A percentile compares a stretch with the other conserved stretches of the same genome.
phyloP scores from a whole-genome alignment of 2,113 vertebrate genomes.

The Cranoglanis bouderius region DNA sequence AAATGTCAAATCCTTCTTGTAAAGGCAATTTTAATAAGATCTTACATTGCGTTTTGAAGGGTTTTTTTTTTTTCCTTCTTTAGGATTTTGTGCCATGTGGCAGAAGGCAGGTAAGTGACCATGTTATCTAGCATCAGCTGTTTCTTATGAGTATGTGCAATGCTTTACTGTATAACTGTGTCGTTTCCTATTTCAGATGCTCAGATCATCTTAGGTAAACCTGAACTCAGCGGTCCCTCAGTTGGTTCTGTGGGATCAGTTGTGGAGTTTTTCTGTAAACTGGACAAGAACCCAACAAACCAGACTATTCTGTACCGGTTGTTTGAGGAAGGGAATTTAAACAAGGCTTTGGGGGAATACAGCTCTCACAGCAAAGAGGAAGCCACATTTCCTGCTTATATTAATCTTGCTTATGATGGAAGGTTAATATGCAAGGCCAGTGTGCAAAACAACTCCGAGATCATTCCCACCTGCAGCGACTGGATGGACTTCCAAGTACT shows the following conservation, averaged over 20 bases:
- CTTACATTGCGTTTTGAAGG: background rate
- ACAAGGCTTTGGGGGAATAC: background rate
- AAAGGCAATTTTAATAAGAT: background rate
- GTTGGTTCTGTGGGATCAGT: rapidly evolving
- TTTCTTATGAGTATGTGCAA: background rate
- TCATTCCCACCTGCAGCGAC: constrained; percentile 52
- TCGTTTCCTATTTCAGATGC: constrained; percentile 44
- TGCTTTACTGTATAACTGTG: constrained; percentile 2
- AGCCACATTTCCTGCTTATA: rapidly evolving
- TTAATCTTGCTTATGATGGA: constrained; percentile 36
- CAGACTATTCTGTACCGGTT: constrained; percentile 54
- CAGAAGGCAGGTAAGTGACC: constrained; percentile 28
- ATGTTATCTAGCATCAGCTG: background rate
- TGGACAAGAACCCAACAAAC: constrained; percentile 12
- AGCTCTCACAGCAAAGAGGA: rapidly evolving
- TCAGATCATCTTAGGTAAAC: constrained; percentile 32
- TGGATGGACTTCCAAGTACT: constrained; percentile 59
- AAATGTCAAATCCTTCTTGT: background rate
- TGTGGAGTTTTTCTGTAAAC: constrained; percentile 26
- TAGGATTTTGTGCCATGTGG: constrained; percentile 20
- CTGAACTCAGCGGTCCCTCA: constrained; percentile 44
- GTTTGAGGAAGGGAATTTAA: background rate
- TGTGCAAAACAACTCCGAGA: constrained; percentile 57
- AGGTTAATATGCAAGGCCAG: constrained; percentile 63
- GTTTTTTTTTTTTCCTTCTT: background rate